Evolutionary conservation across 2,113 vertebrate genomes (phyloP).

Genomic region (Leiothrix lutea): DNA sequence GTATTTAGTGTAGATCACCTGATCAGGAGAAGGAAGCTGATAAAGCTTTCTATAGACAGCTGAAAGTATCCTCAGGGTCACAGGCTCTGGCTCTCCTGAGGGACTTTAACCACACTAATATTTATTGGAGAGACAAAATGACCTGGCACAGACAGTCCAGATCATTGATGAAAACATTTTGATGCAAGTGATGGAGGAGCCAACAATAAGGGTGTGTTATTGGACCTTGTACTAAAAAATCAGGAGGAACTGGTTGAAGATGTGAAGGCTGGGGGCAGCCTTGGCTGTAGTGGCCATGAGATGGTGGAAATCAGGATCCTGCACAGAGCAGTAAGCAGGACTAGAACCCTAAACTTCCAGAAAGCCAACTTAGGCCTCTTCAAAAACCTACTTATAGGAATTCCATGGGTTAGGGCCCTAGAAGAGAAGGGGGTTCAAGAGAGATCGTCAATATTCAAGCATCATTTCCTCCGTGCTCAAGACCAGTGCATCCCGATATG

Average conservation of each 20-base stretch:
- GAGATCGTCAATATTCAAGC: background rate
- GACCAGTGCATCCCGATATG: background rate
- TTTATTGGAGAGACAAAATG: background rate
- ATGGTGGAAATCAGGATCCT: background rate
- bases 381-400: background rate
- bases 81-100: background rate
- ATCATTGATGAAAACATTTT: background rate
- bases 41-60: background rate
- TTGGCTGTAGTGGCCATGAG: background rate
- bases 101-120: background rate
- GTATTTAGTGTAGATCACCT: background rate
- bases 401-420: background rate
- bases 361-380: background rate
- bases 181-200: background rate
- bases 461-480: background rate
- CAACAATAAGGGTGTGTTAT: background rate
- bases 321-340: background rate
- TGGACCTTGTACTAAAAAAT: background rate
- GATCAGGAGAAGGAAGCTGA: background rate
- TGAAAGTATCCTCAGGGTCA: background rate
- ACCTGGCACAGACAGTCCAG: background rate
- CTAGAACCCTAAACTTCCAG: background rate
- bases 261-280: background rate
- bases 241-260: background rate
- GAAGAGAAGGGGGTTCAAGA: background rate